Evolutionary conservation across 2,113 vertebrate genomes (phyloP).

Genomic region (Pseudolaguvia tuberculata): DNA sequence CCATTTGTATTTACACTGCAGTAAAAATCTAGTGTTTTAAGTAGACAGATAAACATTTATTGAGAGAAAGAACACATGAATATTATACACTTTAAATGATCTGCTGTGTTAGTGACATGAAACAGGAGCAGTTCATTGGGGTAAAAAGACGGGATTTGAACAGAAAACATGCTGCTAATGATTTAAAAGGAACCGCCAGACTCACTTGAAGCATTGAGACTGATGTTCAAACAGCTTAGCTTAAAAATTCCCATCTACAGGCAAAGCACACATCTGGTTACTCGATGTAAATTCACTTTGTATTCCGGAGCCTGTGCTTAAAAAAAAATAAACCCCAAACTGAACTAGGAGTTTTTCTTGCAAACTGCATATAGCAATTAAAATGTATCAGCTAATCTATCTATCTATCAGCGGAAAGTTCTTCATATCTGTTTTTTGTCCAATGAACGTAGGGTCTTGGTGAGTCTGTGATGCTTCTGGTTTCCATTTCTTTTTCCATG

Average conservation of each 20-base stretch:
- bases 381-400: neutral
- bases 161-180: slow-evolving; percentile 17
- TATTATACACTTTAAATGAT: neutral
- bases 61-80: too few relatives aligned
- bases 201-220: slow-evolving; percentile 3
- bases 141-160: slow-evolving; percentile 20
- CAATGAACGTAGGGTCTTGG: slow-evolving; percentile 9
- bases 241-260: slow-evolving; percentile 37
- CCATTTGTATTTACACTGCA: slow-evolving; percentile 2
- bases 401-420: too few relatives aligned
- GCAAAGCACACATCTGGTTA: slow-evolving; percentile 36
- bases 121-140: slow-evolving; percentile 7
- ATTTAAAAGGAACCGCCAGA: slow-evolving; percentile 25
- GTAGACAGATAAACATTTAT: too few relatives aligned
- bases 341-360: neutral
- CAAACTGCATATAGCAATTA: neutral
- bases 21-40: neutral
- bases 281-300: slow-evolving; percentile 23
- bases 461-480: slow-evolving; percentile 31
- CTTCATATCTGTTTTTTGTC: slow-evolving; percentile 20
- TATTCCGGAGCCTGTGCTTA: neutral
- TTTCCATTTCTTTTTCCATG: slow-evolving; percentile 40
- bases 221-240: slow-evolving; percentile 36
- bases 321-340: neutral
- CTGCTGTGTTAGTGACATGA: neutral